phyloP scores from a whole-genome alignment of 2,888 invertebrate genomes.

The Chelonus formosanus region DNA sequence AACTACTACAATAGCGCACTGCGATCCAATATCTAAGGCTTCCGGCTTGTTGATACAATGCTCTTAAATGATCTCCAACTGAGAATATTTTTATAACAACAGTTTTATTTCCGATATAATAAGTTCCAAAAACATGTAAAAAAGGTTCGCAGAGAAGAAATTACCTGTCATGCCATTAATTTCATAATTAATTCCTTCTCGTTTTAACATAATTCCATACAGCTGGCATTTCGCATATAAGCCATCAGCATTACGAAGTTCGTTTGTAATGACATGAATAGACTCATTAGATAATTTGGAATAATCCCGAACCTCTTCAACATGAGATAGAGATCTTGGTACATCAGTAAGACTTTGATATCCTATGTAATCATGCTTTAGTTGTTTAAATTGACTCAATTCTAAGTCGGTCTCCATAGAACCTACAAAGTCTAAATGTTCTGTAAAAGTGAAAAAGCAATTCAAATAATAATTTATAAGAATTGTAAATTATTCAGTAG shows the following conservation, averaged over 20 bases:
- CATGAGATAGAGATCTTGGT: slow-evolving; percentile 80
- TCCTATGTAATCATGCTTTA: slow-evolving; percentile 91
- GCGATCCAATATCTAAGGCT: slow-evolving; percentile 89
- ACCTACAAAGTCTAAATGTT: slow-evolving; percentile 97
- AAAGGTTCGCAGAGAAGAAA: not conserved
- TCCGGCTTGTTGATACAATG: slow-evolving; percentile 84
- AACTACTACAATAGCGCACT: slow-evolving; percentile 93
- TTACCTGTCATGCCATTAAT: slow-evolving; percentile 68
- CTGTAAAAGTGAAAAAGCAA: slow-evolving; percentile 64
- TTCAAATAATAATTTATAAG: not conserved
- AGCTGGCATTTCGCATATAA: slow-evolving; percentile 84
- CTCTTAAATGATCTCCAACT: slow-evolving; percentile 76
- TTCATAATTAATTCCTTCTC: slow-evolving; percentile 83
- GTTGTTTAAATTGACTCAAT: slow-evolving; percentile 86
- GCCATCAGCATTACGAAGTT: slow-evolving; percentile 75
- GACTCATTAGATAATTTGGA: slow-evolving; percentile 71
- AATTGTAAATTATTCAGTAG: slow-evolving; percentile 15
- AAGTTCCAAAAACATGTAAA: too few relatives aligned
- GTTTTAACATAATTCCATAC: slow-evolving; percentile 81
- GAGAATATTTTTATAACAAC: slow-evolving; percentile 46
- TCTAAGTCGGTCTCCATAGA: slow-evolving; percentile 74
- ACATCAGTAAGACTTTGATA: slow-evolving; percentile 97
- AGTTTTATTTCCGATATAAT: not conserved
- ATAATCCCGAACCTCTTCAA: slow-evolving; percentile 70
- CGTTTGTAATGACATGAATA: slow-evolving; percentile 78